phyloP scores from a whole-genome alignment of 2,113 vertebrate genomes.

The Podiceps cristatus region DNA sequence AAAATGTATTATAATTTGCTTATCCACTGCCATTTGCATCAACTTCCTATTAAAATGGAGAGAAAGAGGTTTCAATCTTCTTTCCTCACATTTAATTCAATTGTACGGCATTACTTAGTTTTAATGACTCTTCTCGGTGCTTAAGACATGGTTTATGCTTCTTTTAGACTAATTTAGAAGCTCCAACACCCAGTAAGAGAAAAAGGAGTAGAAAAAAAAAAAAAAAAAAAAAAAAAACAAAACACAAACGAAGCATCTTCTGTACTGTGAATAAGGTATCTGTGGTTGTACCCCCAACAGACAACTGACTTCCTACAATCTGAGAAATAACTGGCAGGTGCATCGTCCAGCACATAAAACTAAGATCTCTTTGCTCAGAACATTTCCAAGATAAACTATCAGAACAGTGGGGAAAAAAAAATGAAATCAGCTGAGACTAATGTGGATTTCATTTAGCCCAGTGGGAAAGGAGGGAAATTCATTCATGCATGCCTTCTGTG shows the following conservation, averaged over 20 bases:
- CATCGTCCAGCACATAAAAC: background rate
- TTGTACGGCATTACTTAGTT: background rate
- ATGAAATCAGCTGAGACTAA: background rate
- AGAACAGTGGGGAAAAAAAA: background rate
- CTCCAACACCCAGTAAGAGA: background rate
- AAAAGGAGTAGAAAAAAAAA: background rate
- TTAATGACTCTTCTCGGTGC: background rate
- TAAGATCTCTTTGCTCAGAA: background rate
- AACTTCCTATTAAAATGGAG: constrained; percentile 2
- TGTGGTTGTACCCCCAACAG: background rate
- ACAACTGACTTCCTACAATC: background rate
- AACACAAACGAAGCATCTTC: rapidly evolving
- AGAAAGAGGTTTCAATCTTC: constrained; percentile 19
- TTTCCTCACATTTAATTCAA: constrained; percentile 60
- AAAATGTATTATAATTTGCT: constrained; percentile 48
- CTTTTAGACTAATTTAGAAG: background rate
- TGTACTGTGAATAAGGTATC: background rate
- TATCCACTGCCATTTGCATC: constrained; percentile 48
- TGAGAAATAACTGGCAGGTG: background rate
- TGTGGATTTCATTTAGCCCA: background rate
- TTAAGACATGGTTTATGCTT: background rate
- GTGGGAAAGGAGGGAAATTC: background rate
- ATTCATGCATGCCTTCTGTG: background rate
- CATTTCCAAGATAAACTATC: background rate
- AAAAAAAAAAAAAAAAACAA: background rate